Base-by-base conservation (phyloP, 37 sponge, comb jelly and placozoan genomes). In the Beroe forskalii region DNA sequence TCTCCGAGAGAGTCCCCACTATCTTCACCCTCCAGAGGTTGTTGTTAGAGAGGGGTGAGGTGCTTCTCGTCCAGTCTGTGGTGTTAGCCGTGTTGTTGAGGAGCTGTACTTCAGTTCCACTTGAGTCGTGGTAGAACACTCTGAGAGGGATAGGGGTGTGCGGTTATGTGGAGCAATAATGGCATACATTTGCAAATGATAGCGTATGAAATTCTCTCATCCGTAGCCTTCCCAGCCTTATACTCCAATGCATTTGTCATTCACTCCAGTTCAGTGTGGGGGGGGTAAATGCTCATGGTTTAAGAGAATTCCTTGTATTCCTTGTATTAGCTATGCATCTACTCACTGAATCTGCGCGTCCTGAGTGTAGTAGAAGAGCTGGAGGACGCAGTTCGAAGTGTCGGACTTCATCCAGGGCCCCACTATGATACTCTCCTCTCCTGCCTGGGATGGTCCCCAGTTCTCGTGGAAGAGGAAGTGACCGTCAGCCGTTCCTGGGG, bases 391-490 rank as follows among this genome's bases (percentile, higher is more conserved):
- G 48, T 80, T 80, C 0, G 55, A 33, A 23, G 86, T 80, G 55
- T 80, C 86, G 2, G 55, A 44, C 27, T 22, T 44, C 86, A 80
- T 80, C 86, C 86, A 80, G 44, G 86, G 86, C 3, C 86, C 86
- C 55, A 80, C 38, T 25, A 80, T 80, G 30, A 80, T 38, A 44
- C 38, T 23, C 8, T 35, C 40, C 55, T 80, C 86, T 23, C 40
- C 40, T 23, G 44, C 86, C 48, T 80, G 86, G 30, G 55, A 44
- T 4, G 86, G 55, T 44, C 86, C 86, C 86, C 86, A 80, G 55
- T 80, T 80, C 86, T 80, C 86, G 86, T 80, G 86, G 86, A 80
- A 80, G 0, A 80, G 48, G 86, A 80, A 80, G 86, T 80, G 86
- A 1, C 86, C 86, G 55, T 80, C 86, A 41, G 44, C 55, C 12